These are phyloP conservation scores for Marcusenius ussheri DNA, from an alignment of 2,113 vertebrate species.

Conservation along the genomic window DNA sequence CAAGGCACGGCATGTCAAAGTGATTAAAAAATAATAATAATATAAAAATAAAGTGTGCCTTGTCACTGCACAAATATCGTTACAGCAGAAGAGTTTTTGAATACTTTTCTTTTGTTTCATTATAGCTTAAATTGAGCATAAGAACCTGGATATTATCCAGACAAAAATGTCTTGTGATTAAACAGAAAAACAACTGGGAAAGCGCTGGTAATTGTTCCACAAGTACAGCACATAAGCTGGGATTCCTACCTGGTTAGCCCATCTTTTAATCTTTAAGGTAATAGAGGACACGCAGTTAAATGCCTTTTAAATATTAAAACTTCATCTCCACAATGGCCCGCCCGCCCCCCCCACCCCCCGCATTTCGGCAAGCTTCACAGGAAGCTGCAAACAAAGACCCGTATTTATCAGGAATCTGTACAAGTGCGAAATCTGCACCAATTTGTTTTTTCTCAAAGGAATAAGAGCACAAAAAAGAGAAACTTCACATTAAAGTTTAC, in stretches of 20 bases:
- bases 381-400: neutral
- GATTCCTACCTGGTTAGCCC: neutral
- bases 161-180: neutral
- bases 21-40: neutral
- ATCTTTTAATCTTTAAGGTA: neutral
- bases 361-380: neutral
- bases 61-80: neutral
- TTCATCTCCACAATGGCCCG: neutral
- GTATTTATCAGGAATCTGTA: neutral
- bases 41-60: neutral
- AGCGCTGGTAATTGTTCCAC: neutral
- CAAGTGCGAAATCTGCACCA: neutral
- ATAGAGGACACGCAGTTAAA: neutral
- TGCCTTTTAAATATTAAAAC: neutral
- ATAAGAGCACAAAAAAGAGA: neutral
- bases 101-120: neutral
- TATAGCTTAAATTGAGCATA: neutral
- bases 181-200: neutral
- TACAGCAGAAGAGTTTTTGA: neutral
- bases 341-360: too few species aligned
- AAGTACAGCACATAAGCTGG: neutral
- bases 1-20: neutral
- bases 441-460: neutral
- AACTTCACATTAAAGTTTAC: neutral
- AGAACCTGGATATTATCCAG: neutral